Conservation (phyloP, 2,797 vertebrate genomes). For the Chloroceryle inda region DNA sequence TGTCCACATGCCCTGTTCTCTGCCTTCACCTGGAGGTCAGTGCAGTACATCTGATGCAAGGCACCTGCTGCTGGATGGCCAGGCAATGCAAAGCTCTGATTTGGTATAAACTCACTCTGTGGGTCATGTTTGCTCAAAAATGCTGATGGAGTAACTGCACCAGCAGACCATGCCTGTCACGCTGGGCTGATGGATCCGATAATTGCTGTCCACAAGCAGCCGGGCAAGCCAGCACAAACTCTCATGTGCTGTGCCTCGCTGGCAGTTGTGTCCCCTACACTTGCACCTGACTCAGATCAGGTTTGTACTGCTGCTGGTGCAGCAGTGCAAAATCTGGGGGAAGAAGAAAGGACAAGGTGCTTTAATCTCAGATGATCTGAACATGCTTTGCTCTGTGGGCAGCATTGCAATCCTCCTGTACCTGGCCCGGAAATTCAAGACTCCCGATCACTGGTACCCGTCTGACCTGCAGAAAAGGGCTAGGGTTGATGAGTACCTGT, state of each 20-base stretch:
- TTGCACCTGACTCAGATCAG: fast-evolving
- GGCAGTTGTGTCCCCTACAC: background rate
- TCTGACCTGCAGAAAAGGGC: constrained; percentile 87
- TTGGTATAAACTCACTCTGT: background rate
- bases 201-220: background rate
- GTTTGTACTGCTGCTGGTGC: background rate
- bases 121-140: background rate
- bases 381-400: background rate
- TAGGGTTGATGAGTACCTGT: constrained; percentile 88
- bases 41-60: background rate
- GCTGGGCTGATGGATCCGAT: fast-evolving
- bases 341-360: background rate
- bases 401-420: constrained; percentile 92
- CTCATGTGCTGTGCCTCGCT: background rate
- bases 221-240: background rate
- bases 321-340: background rate
- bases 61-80: background rate
- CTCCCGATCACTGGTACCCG: constrained; percentile 93
- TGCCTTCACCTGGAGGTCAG: background rate
- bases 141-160: too few relatives aligned
- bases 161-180: background rate
- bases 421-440: constrained; percentile 84
- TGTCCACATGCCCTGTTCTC: background rate
- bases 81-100: background rate
- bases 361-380: background rate